Base-by-base conservation (phyloP, 2,113 vertebrate species). In the Peromyscus maniculatus region DNA sequence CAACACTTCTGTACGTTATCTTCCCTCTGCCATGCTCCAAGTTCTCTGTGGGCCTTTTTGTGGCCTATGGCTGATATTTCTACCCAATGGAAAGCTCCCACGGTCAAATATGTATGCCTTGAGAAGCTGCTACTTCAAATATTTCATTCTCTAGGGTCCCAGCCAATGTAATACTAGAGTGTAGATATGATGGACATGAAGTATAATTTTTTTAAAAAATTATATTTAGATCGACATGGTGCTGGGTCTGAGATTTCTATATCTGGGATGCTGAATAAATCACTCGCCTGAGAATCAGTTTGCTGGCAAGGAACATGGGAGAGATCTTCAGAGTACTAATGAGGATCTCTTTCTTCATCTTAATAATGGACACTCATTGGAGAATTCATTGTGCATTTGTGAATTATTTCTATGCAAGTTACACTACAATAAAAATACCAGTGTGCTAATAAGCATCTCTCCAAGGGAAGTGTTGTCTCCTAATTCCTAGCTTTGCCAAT, bases 341-440 rank as follows among this genome's bases (percentile, higher is more conserved):
- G 66, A 74, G 17, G 33, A 66, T 92, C 66, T 90, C 12, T 90
- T 79, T 74, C 22, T 92, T 92, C 69, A 72, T 43, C 26, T 55
- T 24, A 43, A n/a, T 72, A 64, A 9, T 83, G 16, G 33, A 72
- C 64, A 64, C 7, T 49, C 39, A 43, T 43, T 43, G 39, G 75
- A 88, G 43, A 83, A 52, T n/a, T 71, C 28, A 64, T 36, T 19
- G 55, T 5, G 7, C 28, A 72, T 64, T 88, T 89, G 43, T 78
- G 39, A 91, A 57, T 59, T 91, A 57, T 89, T 55, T 95, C 52
- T 94, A 2, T 88, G 39, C 39, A n/a, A 79, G 55, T 90, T 84
- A 89, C 49, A 91, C 10, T 55, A 78, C 4, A 91, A 13, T 83
- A 66, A 69, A 91, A 92, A n/a, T 2, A 49, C 49, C 55, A 49